Conservation (phyloP, 2,113 vertebrate genomes). For the Antigone vipio region DNA sequence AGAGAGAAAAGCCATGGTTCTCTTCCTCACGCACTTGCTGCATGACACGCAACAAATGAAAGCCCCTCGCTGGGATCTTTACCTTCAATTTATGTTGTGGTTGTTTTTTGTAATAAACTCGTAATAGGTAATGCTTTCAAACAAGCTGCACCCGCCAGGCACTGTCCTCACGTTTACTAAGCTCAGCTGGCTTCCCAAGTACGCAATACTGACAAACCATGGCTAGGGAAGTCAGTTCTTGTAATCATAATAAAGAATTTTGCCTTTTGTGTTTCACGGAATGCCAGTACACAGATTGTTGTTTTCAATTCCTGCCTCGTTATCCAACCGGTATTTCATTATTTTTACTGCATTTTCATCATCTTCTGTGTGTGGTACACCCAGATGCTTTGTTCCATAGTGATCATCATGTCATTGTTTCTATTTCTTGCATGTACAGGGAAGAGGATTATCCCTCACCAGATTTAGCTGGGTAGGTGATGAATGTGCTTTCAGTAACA, state of each 20-base stretch:
- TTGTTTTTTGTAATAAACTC: not conserved
- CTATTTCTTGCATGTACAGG: conserved; percentile 86
- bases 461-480: conserved; percentile 98
- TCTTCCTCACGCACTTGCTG: not conserved
- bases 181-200: not conserved
- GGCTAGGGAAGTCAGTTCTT: not conserved
- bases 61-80: not conserved
- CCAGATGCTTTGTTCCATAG: not conserved
- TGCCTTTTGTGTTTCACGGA: not conserved
- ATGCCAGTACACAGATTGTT: not conserved
- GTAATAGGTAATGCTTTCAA: not conserved
- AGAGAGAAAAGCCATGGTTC: not conserved
- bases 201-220: not conserved
- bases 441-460: conserved; percentile 88
- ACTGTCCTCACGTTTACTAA: not conserved
- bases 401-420: conserved; percentile 65
- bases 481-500: not conserved
- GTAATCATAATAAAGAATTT: not conserved
- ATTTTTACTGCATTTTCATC: not conserved
- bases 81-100: not conserved
- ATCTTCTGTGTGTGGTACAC: not conserved
- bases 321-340: not conserved
- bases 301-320: not conserved
- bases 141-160: not conserved
- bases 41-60: not conserved